phyloP scores from a whole-genome alignment of 2,113 vertebrate genomes.

The Opisthocomus hoazin region DNA sequence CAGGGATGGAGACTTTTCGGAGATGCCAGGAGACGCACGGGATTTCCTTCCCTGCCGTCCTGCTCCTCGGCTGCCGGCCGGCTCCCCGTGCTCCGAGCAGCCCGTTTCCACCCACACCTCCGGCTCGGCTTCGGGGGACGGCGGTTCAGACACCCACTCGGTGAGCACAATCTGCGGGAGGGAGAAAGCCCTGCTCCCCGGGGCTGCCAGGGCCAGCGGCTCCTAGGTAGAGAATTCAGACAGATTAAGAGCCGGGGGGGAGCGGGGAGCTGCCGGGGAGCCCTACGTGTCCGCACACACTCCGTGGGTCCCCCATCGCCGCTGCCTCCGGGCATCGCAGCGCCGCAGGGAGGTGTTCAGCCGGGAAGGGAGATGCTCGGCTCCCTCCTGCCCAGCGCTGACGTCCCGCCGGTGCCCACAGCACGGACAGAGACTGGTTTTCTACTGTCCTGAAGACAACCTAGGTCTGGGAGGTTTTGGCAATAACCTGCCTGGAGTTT shows the following conservation, averaged over 20 bases:
- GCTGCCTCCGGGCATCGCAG: fast-evolving
- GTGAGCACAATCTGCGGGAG: constrained; percentile 84
- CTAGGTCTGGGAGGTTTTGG: neutral
- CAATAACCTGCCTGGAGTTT: neutral
- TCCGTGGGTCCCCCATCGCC: fast-evolving
- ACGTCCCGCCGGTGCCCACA: fast-evolving
- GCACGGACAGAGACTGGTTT: fast-evolving
- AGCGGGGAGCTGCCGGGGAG: neutral
- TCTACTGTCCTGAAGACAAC: neutral
- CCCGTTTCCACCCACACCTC: neutral
- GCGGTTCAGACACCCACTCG: constrained; percentile 69
- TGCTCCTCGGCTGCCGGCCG: neutral
- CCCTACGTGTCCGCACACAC: fast-evolving
- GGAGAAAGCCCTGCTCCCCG: constrained; percentile 47
- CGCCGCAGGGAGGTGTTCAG: fast-evolving
- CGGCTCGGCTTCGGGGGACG: constrained; percentile 57
- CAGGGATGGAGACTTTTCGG: neutral
- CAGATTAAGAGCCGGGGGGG: neutral
- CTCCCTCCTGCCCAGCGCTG: neutral
- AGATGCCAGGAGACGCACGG: neutral
- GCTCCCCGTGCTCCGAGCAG: neutral
- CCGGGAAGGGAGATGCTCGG: neutral
- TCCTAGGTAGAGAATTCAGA: constrained; percentile 58
- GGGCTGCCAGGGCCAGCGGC: constrained; percentile 11
- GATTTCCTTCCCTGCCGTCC: neutral